Evolutionary conservation across 2,113 vertebrate genomes (phyloP), one percentile per base, ranked within the genome.

Genomic region (Pelusios castaneus): DNA sequence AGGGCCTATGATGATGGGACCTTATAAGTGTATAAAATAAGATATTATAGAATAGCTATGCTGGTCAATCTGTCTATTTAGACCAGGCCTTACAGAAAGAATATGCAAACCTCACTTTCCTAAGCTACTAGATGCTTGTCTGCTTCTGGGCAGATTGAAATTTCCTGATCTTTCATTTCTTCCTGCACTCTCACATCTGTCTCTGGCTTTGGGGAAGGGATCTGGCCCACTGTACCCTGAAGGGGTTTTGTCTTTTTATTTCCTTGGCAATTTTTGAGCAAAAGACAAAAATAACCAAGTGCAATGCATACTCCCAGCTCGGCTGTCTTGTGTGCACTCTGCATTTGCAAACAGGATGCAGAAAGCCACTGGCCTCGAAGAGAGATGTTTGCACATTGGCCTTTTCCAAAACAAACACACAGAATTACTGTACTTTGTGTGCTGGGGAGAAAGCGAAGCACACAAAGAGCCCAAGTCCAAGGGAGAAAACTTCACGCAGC

Each of bases 401-500:
- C 73, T 43, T 76, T 76, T 76, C 73, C 73, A 76, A 76, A 76
- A 76, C 73, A 76, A 76, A 76, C 47, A 5, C 10, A 24, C 54
- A 25, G 4, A 4, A 52, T 34, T 49, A 16, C 5, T 0, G 10
- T 9, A 60, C 77, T 56, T 51, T 73, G 76, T 6, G 5, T 41
- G 63, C n/a, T 47, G 73, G 12, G 38, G 73, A 76, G 41, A 45
- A 76, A 76, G 43, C 25, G 6, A 43, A 76, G 70, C 38, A 75
- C 41, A 75, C 21, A 75, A 34, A 49, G 41, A 17, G 31, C 16
- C 38, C 1, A 2, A 10, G 22, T 6, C 82, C 41, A 34, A n/a
- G 0, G 0, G 10, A 27, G 78, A 91, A 91, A 58, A 70, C 4
- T 4, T 10, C 4, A 2, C 6, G 6, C 45, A 73, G 31, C 1